phyloP scores from a whole-genome alignment of 2,113 vertebrate species.

The Coryphaenoides rupestris region DNA sequence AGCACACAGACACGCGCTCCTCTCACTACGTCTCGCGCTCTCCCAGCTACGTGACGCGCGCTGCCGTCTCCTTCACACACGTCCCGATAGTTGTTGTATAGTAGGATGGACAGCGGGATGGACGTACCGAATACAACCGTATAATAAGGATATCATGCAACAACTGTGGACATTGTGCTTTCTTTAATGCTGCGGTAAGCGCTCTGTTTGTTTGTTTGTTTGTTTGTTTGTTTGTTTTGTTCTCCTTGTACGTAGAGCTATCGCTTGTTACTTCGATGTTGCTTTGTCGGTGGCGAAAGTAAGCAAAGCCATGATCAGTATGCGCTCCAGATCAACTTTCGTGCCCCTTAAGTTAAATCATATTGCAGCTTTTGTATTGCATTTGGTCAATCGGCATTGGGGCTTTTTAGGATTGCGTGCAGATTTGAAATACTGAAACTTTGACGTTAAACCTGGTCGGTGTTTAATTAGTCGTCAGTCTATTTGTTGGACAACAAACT shows the following conservation, averaged over 20 bases:
- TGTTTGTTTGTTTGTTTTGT: too few relatives aligned
- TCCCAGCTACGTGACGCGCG: slow-evolving; percentile 19
- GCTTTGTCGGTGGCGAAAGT: too few relatives aligned
- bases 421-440: neutral
- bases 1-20: too few relatives aligned
- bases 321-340: too few relatives aligned
- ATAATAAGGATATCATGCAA: slow-evolving; percentile 27
- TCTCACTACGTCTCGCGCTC: slow-evolving; percentile 17
- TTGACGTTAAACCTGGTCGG: too few relatives aligned
- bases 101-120: neutral
- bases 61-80: slow-evolving; percentile 13
- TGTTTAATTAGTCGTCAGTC: too few relatives aligned
- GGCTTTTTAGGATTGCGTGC: neutral
- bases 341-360: too few relatives aligned
- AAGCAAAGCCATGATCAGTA: too few relatives aligned
- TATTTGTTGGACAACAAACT: too few relatives aligned
- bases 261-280: slow-evolving; percentile 19
- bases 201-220: slow-evolving; percentile 13
- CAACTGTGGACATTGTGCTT: slow-evolving; percentile 5
- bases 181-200: slow-evolving; percentile 50
- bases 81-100: neutral
- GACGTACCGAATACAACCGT: slow-evolving; percentile 13
- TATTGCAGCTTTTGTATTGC: too few relatives aligned
- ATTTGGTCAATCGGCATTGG: too few relatives aligned
- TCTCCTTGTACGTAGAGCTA: too few relatives aligned